Conservation (phyloP, 2,888 invertebrate species). For the Yponomeuta cagnagella region DNA sequence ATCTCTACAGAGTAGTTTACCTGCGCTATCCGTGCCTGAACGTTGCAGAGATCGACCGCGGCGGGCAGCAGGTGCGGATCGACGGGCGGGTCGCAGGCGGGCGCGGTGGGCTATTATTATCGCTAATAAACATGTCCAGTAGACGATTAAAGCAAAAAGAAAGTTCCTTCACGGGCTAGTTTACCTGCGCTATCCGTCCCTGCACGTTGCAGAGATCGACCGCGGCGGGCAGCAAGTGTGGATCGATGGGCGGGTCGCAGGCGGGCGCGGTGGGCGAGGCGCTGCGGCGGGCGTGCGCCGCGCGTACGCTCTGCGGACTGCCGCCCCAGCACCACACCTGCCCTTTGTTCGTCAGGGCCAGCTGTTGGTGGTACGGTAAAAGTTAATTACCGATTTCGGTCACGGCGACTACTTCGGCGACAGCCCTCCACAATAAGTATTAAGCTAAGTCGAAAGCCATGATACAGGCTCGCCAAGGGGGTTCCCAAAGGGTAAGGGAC, state of each 20-base stretch:
- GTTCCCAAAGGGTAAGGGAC: too few relatives aligned
- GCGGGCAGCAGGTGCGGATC: conserved; percentile 76
- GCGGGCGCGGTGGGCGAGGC: conserved; percentile 28
- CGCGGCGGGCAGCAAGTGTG: conserved; percentile 76
- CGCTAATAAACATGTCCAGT: too few relatives aligned
- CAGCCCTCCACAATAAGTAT: too few relatives aligned
- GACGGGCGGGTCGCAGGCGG: conserved; percentile 20
- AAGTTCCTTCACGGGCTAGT: too few relatives aligned
- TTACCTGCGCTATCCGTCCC: conserved; percentile 79
- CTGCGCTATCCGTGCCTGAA: conserved; percentile 78
- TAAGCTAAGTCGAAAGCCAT: too few relatives aligned
- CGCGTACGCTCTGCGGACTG: conserved; percentile 78
- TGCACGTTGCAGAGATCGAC: conserved; percentile 79
- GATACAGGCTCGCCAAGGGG: too few relatives aligned
- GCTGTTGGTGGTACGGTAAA: conserved; percentile 37
- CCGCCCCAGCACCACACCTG: conserved; percentile 77
- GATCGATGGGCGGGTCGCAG: conserved; percentile 25
- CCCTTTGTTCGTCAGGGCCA: conserved; percentile 68
- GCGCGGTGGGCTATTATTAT: conserved; percentile 22
- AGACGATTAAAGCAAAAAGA: too few relatives aligned
- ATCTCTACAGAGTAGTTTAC: conserved; percentile 39
- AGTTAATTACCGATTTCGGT: too few relatives aligned
- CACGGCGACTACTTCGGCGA: too few relatives aligned
- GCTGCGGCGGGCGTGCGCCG: conserved; percentile 67
- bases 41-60: conserved; percentile 77